A percentile compares a stretch with the other conserved stretches of the same genome.
These are phyloP conservation scores for Takifugu bimaculatus DNA, from an alignment of 2,113 vertebrate genomes.

Conservation along the genomic window DNA sequence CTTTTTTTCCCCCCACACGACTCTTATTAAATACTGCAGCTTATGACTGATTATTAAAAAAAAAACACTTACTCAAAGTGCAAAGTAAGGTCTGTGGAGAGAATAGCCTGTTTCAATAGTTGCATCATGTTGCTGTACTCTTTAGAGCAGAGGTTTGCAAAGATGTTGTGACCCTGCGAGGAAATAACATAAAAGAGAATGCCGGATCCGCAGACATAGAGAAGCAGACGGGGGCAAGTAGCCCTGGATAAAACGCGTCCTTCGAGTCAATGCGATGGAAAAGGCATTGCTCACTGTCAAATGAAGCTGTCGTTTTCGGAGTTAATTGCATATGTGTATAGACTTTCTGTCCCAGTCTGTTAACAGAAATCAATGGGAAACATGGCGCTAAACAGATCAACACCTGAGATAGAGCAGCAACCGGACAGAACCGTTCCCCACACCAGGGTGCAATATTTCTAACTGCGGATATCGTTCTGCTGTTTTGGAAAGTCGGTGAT, in stretches of 20 bases:
- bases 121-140: slow-evolving; percentile 83
- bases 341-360: slow-evolving; percentile 33
- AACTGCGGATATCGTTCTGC: too few relatives aligned
- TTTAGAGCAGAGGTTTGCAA: slow-evolving; percentile 78
- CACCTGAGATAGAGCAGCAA: slow-evolving; percentile 21
- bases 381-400: slow-evolving; percentile 30
- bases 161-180: slow-evolving; percentile 80
- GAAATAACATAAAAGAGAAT: slow-evolving; percentile 21
- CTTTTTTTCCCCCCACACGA: background rate
- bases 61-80: slow-evolving; percentile 76
- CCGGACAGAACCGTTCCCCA: background rate
- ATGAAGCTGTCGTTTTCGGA: slow-evolving; percentile 42
- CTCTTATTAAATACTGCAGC: background rate
- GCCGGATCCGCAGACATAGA: background rate
- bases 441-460: background rate
- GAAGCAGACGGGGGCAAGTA: slow-evolving; percentile 15
- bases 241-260: slow-evolving; percentile 23
- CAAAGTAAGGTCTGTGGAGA: slow-evolving; percentile 79
- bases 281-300: slow-evolving; percentile 61
- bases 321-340: slow-evolving; percentile 56
- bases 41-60: slow-evolving; percentile 11
- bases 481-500: background rate
- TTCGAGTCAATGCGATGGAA: slow-evolving; percentile 28
- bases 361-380: slow-evolving; percentile 56
- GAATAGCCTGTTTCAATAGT: slow-evolving; percentile 79